Conservation (phyloP, 2,888 invertebrate genomes). For the Sepioteuthis lessoniana region DNA sequence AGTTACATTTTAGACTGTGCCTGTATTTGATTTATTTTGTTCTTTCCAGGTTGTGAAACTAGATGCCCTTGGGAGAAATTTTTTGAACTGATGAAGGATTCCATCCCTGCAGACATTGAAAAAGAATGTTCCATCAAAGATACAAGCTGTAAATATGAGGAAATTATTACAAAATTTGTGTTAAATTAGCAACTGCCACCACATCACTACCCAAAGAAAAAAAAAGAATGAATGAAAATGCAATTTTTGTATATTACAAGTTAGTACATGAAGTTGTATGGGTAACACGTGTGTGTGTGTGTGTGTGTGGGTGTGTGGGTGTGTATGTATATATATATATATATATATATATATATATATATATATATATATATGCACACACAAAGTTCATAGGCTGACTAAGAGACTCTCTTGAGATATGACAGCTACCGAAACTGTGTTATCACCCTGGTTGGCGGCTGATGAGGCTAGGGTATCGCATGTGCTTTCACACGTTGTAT, state of each 20-base stretch:
- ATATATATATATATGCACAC: no score
- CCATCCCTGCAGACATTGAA: neutral
- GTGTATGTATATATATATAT: no score
- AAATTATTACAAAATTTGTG: neutral
- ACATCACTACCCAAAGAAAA: neutral
- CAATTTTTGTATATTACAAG: neutral
- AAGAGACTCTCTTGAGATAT: no score
- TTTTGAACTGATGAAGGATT: neutral
- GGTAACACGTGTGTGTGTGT: neutral
- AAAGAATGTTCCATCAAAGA: neutral
- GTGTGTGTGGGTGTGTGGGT: no score
- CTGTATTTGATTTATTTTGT: neutral
- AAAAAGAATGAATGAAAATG: neutral
- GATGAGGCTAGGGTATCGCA: no score
- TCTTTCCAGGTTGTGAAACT: constrained; percentile 40
- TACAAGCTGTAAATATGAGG: neutral
- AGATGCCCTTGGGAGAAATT: neutral
- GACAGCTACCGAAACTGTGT: no score
- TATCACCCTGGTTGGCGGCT: no score
- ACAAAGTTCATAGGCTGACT: no score
- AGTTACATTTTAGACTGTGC: no score
- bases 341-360: no score
- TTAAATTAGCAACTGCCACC: no score
- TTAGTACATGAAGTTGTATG: neutral
- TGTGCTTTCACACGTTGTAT: no score